Evolutionary conservation across 2,888 invertebrate genomes (phyloP).

Genomic region (Lycia hirtaria): DNA sequence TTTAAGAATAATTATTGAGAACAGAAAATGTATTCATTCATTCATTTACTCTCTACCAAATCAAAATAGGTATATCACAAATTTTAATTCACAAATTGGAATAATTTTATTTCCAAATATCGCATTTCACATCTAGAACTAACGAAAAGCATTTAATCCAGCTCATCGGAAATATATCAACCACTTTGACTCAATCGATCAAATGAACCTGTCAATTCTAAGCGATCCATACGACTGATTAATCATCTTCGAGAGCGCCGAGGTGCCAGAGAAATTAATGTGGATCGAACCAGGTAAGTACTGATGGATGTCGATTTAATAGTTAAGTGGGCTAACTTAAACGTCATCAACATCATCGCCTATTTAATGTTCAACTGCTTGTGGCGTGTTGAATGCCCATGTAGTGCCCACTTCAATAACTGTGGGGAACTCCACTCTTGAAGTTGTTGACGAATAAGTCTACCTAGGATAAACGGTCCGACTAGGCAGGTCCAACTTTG

Average conservation of each 20-base stretch:
- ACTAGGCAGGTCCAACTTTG: too few relatives aligned
- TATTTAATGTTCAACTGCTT: too few relatives aligned
- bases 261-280: slow-evolving; percentile 8
- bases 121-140: not conserved
- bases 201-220: slow-evolving; percentile 21
- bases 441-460: too few relatives aligned
- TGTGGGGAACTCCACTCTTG: too few relatives aligned
- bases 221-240: slow-evolving; percentile 19
- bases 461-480: too few relatives aligned
- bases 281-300: not conserved
- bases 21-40: not conserved
- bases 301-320: not conserved
- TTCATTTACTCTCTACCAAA: not conserved
- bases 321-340: not conserved
- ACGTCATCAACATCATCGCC: too few relatives aligned
- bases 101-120: not conserved
- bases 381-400: too few relatives aligned
- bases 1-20: too few relatives aligned
- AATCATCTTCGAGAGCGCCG: slow-evolving; percentile 11
- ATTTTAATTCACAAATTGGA: not conserved
- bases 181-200: slow-evolving; percentile 24
- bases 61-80: not conserved
- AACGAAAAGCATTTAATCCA: slow-evolving; percentile 2
- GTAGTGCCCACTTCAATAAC: too few relatives aligned
- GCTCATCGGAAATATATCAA: slow-evolving; percentile 18